Base-by-base conservation (phyloP, 2,113 vertebrate species). In the Cochlearius cochlearius region DNA sequence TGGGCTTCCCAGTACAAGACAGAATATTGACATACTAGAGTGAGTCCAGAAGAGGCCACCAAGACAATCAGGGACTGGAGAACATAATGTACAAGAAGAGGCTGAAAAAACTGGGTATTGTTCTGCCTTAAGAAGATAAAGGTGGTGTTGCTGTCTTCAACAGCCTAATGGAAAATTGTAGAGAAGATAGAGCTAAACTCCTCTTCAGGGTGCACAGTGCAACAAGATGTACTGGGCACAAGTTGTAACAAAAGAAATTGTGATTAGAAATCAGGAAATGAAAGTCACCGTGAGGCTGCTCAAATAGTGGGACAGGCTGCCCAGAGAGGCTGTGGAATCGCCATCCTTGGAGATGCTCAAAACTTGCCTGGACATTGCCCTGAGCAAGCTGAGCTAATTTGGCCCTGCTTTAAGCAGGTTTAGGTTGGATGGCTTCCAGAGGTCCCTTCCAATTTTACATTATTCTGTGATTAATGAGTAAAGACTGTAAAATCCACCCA, bases 81-180 rank as follows among this genome's bases (percentile, higher is more conserved):
- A 55, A 58, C 7, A 39, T 23, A 26, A 39, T 67, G 15, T 30
- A 23, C n/a, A 43, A 52, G 26, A 26, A 69, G 25, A 50, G 18
- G 19, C 21, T 74, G 50, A 56, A 69, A 72, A 88, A 63, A 9
- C 0, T 1, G 14, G 2, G 2, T 62, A 22, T 22, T 62, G 10
- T 27, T 86, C 20, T 3, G 5, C 21, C 27, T 67, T 53, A 43
- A 19, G 21, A 64, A 69, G 36, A 86, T n/a, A 8, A 95, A 79
- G 32, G 23, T 20, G 9, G 26, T 52, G 52, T 30, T 81, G 12
- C 5, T 50, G 16, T 50, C 32, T 73, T 90, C 32, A 81, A 38
- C 6, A 64, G 15, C 11, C 12, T 19, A 36, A n/a, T 0, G 38
- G 50, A 74, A 85, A 58, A 69, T 1, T 26, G 30, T n/a, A 62